A percentile compares a stretch with the other conserved stretches of the same genome.
These are phyloP conservation scores for Blastobasis adustella DNA, from an alignment of 2,888 invertebrate species.

Conservation along the genomic window DNA sequence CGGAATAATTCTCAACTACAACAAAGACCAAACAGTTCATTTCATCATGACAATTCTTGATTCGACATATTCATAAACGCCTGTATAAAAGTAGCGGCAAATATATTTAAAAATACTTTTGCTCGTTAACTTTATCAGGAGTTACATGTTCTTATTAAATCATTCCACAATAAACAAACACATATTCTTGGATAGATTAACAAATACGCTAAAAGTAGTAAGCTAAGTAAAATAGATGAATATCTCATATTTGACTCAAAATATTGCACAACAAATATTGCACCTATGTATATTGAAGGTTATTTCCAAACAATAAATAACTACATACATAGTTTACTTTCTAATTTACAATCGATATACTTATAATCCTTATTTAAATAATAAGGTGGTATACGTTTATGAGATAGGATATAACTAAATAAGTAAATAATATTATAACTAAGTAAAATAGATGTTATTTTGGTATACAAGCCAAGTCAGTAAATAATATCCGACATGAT, in stretches of 20 bases:
- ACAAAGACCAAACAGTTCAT: not conserved
- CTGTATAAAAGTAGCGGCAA: too few relatives aligned
- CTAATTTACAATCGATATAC: slow-evolving; percentile 49
- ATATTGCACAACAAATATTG: slow-evolving; percentile 24
- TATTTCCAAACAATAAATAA: slow-evolving; percentile 60
- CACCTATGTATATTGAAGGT: slow-evolving; percentile 49
- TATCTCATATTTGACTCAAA: slow-evolving; percentile 20
- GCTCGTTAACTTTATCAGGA: not conserved
- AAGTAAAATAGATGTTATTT: too few relatives aligned
- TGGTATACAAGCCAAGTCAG: too few relatives aligned
- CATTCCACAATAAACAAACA: slow-evolving; percentile 15
- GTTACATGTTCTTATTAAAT: not conserved
- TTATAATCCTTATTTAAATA: slow-evolving; percentile 54
- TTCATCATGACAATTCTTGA: not conserved
- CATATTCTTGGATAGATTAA: too few relatives aligned
- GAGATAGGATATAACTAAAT: slow-evolving; percentile 19
- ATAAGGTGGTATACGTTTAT: slow-evolving; percentile 67
- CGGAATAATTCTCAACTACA: not conserved
- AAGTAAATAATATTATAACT: too few relatives aligned
- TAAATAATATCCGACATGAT: too few relatives aligned
- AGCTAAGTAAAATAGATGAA: not conserved
- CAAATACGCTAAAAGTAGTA: not conserved
- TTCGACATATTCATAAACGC: too few relatives aligned
- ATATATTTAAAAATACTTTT: not conserved
- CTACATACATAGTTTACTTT: slow-evolving; percentile 50